Conservation (phyloP, 2,113 vertebrate species). For the Xiphophorus maculatus region DNA sequence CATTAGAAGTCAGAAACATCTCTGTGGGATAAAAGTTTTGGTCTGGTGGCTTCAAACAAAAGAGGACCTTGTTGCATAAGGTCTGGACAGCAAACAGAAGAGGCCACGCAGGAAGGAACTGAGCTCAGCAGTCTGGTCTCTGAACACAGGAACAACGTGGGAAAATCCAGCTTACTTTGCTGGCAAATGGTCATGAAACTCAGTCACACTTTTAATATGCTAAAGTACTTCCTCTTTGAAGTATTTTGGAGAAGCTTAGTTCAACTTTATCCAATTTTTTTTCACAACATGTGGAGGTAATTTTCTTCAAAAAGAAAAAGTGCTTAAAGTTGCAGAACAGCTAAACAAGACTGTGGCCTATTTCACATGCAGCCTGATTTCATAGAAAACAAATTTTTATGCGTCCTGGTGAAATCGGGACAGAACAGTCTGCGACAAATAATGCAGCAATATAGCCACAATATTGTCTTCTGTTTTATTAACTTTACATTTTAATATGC, state of each 20-base stretch:
- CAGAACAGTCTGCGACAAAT: too few relatives aligned
- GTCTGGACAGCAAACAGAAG: slow-evolving; percentile 19
- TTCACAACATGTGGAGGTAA: not conserved
- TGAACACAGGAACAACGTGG: slow-evolving; percentile 15
- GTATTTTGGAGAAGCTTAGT: not conserved
- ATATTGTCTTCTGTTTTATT: too few relatives aligned
- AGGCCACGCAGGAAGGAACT: slow-evolving; percentile 33
- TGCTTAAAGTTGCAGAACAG: not conserved
- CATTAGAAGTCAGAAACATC: slow-evolving; percentile 34
- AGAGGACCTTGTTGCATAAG: slow-evolving; percentile 52
- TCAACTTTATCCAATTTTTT: not conserved
- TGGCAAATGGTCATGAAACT: not conserved
- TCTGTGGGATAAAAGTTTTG: slow-evolving; percentile 26
- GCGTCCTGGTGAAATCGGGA: too few relatives aligned
- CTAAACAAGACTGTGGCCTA: too few relatives aligned
- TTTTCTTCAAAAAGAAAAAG: not conserved
- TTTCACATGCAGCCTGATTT: too few relatives aligned
- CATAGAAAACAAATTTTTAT: too few relatives aligned
- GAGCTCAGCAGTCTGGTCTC: slow-evolving; percentile 57
- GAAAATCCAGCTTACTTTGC: slow-evolving; percentile 18
- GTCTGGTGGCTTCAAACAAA: slow-evolving; percentile 44
- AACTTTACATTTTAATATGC: too few relatives aligned
- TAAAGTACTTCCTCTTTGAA: not conserved
- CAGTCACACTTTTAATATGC: slow-evolving; percentile 7
- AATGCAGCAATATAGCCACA: too few relatives aligned